These are phyloP conservation scores for Delichon dasypus DNA, from an alignment of 2,797 vertebrate species.

Conservation along the genomic window DNA sequence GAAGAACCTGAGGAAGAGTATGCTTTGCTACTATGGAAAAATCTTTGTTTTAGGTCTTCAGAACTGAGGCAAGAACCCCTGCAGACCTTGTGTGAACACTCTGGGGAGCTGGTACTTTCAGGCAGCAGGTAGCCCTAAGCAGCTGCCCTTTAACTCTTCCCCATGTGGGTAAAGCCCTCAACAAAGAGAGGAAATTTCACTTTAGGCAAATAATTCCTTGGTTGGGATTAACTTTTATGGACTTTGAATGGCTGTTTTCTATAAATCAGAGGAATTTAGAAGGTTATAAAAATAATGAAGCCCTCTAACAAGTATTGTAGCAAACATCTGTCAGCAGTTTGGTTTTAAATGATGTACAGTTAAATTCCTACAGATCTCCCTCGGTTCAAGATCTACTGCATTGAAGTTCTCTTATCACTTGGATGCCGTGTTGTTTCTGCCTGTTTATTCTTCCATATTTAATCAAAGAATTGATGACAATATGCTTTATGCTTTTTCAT, in stretches of 20 bases:
- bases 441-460: background rate
- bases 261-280: constrained; percentile 63
- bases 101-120: background rate
- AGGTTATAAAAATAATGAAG: constrained; percentile 62
- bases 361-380: constrained; percentile 30
- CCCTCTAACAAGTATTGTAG: constrained; percentile 42
- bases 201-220: constrained; percentile 33
- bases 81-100: background rate
- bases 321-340: constrained; percentile 41
- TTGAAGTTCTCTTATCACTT: background rate
- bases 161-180: background rate
- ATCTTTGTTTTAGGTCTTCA: background rate
- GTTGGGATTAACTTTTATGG: constrained; percentile 33
- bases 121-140: background rate
- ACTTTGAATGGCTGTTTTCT: constrained; percentile 49
- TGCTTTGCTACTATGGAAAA: background rate
- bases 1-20: background rate
- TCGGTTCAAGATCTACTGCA: background rate
- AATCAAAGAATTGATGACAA: background rate
- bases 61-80: background rate
- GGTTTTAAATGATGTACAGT: constrained; percentile 5
- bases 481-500: background rate
- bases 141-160: background rate
- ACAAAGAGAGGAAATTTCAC: constrained; percentile 25
- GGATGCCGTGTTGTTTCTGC: background rate